A percentile compares a stretch with the other conserved stretches of the same genome.
phyloP scores from a whole-genome alignment of 2,113 vertebrate genomes.

The Gila orcuttii region DNA sequence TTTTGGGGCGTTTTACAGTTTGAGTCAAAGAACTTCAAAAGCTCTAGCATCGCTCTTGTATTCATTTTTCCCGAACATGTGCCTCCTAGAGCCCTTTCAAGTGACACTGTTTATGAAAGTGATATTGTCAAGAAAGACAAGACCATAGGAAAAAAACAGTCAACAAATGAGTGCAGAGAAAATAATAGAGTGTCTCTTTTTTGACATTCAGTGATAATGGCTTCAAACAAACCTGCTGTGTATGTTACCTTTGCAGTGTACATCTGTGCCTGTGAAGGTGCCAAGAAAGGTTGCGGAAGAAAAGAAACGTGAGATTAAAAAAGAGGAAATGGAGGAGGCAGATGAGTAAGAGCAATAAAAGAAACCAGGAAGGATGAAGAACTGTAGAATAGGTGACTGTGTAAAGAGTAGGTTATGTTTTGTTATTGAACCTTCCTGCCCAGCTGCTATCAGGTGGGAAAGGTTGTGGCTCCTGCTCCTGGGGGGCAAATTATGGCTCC shows the following conservation, averaged over 20 bases:
- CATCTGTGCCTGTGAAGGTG: constrained; percentile 18
- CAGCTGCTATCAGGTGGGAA: constrained; percentile 44
- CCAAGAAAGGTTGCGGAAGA: constrained; percentile 10
- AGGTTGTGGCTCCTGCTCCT: constrained; percentile 45
- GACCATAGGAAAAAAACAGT: constrained; percentile 11
- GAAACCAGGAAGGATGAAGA: neutral
- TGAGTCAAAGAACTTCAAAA: constrained; percentile 52
- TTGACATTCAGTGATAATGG: constrained; percentile 51
- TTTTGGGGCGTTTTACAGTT: constrained; percentile 45
- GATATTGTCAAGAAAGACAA: constrained; percentile 43
- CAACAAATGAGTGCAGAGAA: constrained; percentile 21
- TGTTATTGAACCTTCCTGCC: constrained; percentile 49
- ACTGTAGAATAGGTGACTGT: constrained; percentile 9
- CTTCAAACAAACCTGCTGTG: constrained; percentile 49
- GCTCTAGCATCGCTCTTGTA: constrained; percentile 26
- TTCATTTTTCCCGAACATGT: constrained; percentile 44
- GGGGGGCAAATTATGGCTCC: constrained; percentile 29
- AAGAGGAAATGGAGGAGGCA: neutral
- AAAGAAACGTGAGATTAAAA: constrained; percentile 6
- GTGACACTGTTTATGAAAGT: constrained; percentile 54
- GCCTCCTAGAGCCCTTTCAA: constrained; percentile 54
- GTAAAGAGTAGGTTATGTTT: constrained; percentile 18
- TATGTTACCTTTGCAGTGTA: constrained; percentile 17
- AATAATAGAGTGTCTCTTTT: constrained; percentile 28
- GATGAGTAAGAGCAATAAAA: neutral